Conservation (phyloP, 2,888 invertebrate species). For the Acanthoscelides obtectus region DNA sequence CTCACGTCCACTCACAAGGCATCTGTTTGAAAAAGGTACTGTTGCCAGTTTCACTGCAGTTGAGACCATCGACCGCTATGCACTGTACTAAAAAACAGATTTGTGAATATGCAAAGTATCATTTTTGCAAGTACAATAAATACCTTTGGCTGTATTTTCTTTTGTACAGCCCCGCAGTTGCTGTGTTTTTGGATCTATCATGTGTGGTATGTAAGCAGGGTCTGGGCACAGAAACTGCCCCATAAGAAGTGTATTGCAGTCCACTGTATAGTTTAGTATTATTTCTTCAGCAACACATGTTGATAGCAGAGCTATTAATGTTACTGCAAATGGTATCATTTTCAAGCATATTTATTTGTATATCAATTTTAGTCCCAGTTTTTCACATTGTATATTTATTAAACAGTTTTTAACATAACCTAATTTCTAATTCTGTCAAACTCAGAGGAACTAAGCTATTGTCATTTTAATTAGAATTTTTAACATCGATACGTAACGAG, state of each 20-base stretch:
- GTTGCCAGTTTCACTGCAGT: slow-evolving; percentile 75
- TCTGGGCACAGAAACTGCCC: slow-evolving; percentile 79
- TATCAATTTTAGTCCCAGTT: too few species aligned
- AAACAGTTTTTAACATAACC: too few species aligned
- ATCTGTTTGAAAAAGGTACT: slow-evolving; percentile 76
- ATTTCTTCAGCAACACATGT: neutral
- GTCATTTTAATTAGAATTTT: too few species aligned
- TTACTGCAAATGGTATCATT: neutral
- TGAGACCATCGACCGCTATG: slow-evolving; percentile 75
- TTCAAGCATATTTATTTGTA: neutral
- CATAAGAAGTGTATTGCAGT: slow-evolving; percentile 68
- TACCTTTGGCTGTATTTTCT: slow-evolving; percentile 78
- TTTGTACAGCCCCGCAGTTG: slow-evolving; percentile 76
- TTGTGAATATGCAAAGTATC: neutral
- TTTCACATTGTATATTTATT: too few species aligned
- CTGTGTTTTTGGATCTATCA: slow-evolving; percentile 86
- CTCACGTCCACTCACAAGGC: slow-evolving; percentile 95
- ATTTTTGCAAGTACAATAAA: neutral
- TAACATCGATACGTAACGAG: too few species aligned
- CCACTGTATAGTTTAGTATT: slow-evolving; percentile 38
- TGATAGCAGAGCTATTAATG: neutral
- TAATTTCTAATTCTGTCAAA: too few species aligned
- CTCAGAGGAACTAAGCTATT: too few species aligned
- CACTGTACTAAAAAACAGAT: slow-evolving; percentile 64
- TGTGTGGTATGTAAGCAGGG: slow-evolving; percentile 55